phyloP scores from a whole-genome alignment of 2,888 invertebrate species.

The Syritta pipiens region DNA sequence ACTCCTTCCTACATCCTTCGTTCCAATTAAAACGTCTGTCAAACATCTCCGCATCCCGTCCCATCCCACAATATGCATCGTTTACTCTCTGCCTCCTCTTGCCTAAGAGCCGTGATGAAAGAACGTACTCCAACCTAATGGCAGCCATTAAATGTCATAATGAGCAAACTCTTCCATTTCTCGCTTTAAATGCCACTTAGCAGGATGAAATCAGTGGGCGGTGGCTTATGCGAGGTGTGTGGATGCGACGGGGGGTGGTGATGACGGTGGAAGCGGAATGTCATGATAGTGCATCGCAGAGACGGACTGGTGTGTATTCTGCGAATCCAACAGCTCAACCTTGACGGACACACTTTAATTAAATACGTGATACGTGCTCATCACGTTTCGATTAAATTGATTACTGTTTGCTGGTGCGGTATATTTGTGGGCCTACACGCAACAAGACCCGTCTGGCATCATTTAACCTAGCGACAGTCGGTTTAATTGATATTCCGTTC shows the following conservation, averaged over 20 bases:
- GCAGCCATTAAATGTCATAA: slow-evolving; percentile 52
- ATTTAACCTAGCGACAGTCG: too few relatives aligned
- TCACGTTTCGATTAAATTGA: slow-evolving; percentile 11
- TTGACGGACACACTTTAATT: slow-evolving; percentile 28
- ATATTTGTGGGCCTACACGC: too few relatives aligned
- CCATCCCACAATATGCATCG: slow-evolving; percentile 1
- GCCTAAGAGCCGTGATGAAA: slow-evolving; percentile 43
- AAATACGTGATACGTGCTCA: slow-evolving; percentile 40
- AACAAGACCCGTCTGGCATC: too few relatives aligned
- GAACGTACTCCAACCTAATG: slow-evolving; percentile 59
- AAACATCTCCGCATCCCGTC: background rate
- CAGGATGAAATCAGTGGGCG: slow-evolving; percentile 31
- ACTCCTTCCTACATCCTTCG: slow-evolving; percentile 8
- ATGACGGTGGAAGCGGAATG: background rate
- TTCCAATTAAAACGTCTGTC: slow-evolving; percentile 31
- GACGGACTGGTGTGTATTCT: too few relatives aligned
- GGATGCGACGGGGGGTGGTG: too few relatives aligned
- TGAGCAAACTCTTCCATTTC: slow-evolving; percentile 50
- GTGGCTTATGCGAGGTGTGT: background rate
- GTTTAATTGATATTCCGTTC: too few relatives aligned
- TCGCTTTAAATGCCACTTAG: slow-evolving; percentile 58
- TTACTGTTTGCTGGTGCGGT: too few relatives aligned
- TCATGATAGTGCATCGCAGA: too few relatives aligned
- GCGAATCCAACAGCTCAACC: background rate
- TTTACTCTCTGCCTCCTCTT: slow-evolving; percentile 2